Conservation (phyloP, 2,888 invertebrate genomes). For the Parochlus steinenii region DNA sequence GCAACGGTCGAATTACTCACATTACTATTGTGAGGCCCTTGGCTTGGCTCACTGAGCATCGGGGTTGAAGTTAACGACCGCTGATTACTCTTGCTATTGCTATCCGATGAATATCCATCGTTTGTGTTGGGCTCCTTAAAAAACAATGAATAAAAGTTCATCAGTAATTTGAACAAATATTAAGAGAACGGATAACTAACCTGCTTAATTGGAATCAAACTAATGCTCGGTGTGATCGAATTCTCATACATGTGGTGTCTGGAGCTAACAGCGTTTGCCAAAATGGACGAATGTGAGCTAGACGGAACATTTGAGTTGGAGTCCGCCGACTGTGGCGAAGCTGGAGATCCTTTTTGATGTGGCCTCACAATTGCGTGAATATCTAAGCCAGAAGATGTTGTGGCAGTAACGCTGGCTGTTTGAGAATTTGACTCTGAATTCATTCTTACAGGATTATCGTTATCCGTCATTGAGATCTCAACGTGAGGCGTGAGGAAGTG, state of each 20-base stretch:
- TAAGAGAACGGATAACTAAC: constrained; percentile 22
- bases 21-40: constrained; percentile 18
- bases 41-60: constrained; percentile 5
- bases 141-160: no score
- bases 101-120: constrained; percentile 16
- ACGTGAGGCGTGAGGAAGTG: constrained; percentile 83
- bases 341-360: constrained; percentile 33
- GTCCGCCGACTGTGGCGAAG: constrained; percentile 67
- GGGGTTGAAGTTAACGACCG: constrained; percentile 22
- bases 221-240: constrained; percentile 67
- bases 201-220: constrained; percentile 73
- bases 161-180: not conserved
- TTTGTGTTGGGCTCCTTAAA: constrained; percentile 19
- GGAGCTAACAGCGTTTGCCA: constrained; percentile 27
- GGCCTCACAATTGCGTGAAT: constrained; percentile 14
- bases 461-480: constrained; percentile 77
- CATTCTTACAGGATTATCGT: constrained; percentile 19
- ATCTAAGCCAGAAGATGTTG: constrained; percentile 15
- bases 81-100: constrained; percentile 15
- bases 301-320: constrained; percentile 57
- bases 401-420: constrained; percentile 14
- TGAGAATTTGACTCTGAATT: constrained; percentile 9
- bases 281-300: constrained; percentile 39
- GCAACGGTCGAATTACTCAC: constrained; percentile 21
- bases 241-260: constrained; percentile 23